These are phyloP conservation scores for Agrochola litura DNA, from an alignment of 2,888 invertebrate genomes.

Conservation along the genomic window DNA sequence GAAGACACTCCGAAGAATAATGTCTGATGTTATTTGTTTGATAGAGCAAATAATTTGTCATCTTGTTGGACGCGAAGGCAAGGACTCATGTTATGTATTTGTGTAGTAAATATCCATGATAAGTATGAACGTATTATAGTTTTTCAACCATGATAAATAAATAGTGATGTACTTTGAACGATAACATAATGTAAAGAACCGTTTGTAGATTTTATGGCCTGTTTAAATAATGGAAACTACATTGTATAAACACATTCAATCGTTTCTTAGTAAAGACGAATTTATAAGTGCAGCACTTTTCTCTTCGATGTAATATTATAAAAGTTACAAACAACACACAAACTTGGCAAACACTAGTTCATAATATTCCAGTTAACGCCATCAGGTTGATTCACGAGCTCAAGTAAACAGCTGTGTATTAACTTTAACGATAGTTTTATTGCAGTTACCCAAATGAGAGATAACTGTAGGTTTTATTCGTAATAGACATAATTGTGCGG, in stretches of 20 bases:
- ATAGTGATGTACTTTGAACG: not conserved
- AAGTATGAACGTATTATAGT: not conserved
- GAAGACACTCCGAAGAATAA: conserved; percentile 41
- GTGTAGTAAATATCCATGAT: not conserved
- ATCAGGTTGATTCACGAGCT: conserved; percentile 29
- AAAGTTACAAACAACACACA: conserved; percentile 21
- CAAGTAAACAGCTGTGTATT: conserved; percentile 27
- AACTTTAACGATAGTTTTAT: conserved; percentile 59
- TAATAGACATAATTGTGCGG: conserved; percentile 53
- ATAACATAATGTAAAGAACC: not conserved
- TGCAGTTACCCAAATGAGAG: conserved; percentile 39
- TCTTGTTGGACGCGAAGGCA: conserved; percentile 19
- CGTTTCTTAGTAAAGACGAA: not conserved
- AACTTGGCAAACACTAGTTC: conserved; percentile 28
- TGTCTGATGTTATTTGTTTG: conserved; percentile 36
- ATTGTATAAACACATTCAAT: too few relatives aligned
- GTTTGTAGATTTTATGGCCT: not conserved
- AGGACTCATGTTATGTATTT: conserved; percentile 10
- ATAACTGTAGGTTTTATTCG: conserved; percentile 51
- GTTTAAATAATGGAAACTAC: too few relatives aligned
- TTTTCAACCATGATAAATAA: not conserved
- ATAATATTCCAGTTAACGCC: conserved; percentile 20
- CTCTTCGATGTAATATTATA: not conserved
- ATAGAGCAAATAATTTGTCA: conserved; percentile 33
- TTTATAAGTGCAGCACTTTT: not conserved